Percentiles rank a stretch among this genome's conserved stretches.
phyloP scores from a whole-genome alignment of 2,888 invertebrate genomes.

The Pterostichus madidus region DNA sequence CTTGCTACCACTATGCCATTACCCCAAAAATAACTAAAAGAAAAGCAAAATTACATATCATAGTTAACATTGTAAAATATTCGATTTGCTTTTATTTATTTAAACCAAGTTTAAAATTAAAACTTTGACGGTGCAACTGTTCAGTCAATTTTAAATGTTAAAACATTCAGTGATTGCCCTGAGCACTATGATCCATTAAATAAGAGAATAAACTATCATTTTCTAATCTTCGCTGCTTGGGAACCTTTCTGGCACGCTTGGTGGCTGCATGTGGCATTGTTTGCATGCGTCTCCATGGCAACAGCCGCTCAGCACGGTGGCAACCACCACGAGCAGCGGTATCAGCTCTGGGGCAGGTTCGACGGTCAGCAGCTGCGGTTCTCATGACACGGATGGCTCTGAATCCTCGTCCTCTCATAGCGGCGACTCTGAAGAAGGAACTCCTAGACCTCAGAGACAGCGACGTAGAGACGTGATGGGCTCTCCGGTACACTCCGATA shows the following conservation, averaged over 20 bases:
- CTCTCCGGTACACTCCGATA: slow-evolving; percentile 41
- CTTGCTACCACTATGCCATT: no score
- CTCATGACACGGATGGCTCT: slow-evolving; percentile 24
- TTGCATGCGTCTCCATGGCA: slow-evolving; percentile 25
- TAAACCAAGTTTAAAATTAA: no score
- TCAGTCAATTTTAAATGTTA: no score
- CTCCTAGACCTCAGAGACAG: neutral
- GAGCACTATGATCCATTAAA: neutral
- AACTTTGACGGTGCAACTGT: no score
- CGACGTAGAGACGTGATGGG: slow-evolving; percentile 38
- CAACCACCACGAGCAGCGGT: neutral
- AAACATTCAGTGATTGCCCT: neutral
- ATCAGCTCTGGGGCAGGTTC: slow-evolving; percentile 2
- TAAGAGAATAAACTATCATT: neutral
- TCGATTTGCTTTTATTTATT: no score
- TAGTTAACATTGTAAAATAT: no score
- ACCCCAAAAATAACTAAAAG: no score
- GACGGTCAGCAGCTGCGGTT: slow-evolving; percentile 6
- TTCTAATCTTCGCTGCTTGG: neutral
- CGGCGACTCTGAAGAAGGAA: slow-evolving; percentile 44
- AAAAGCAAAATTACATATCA: no score
- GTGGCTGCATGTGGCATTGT: slow-evolving; percentile 49
- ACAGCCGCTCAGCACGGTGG: neutral
- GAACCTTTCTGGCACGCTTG: slow-evolving; percentile 13
- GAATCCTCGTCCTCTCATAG: neutral